Evolutionary conservation across 2,888 invertebrate genomes (phyloP).

Genomic region (Sicus ferrugineus): DNA sequence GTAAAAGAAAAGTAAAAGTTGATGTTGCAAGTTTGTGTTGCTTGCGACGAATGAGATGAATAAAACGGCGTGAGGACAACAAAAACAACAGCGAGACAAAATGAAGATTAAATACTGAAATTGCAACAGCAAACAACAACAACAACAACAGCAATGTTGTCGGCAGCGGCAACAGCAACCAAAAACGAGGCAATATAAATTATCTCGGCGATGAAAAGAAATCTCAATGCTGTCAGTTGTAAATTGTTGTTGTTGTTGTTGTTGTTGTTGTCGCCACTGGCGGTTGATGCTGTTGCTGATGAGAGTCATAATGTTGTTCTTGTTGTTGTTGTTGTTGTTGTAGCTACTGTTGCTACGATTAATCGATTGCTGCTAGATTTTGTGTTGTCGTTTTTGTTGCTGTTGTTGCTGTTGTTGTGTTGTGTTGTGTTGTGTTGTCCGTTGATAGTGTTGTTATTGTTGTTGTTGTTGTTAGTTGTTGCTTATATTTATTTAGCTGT

Average conservation of each 20-base stretch:
- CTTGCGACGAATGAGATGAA: neutral
- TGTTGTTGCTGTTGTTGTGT: neutral
- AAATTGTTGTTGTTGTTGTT: constrained; percentile 10
- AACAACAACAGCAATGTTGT: neutral
- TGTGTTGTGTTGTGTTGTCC: neutral
- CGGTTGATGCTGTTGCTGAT: constrained; percentile 13
- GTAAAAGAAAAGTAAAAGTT: constrained; percentile 23
- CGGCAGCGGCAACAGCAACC: constrained; percentile 9
- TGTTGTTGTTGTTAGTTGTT: neutral
- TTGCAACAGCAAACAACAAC: constrained; percentile 3
- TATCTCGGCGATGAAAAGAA: constrained; percentile 28
- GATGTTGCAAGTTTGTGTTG: neutral
- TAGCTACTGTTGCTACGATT: neutral
- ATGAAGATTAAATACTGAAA: neutral
- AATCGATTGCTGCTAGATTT: too few relatives aligned
- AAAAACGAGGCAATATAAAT: constrained; percentile 32
- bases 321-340: constrained; percentile 3
- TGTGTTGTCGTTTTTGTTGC: neutral
- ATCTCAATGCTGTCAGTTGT: constrained; percentile 27
- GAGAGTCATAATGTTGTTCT: constrained; percentile 8
- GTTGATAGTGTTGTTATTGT: neutral
- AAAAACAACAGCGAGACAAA: neutral
- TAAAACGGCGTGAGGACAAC: neutral
- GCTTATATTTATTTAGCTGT: neutral
- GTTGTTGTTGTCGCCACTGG: constrained; percentile 20